A percentile compares a stretch with the other conserved stretches of the same genome.
Conservation (phyloP, 2,888 invertebrate species). For the Tachina grossa region DNA sequence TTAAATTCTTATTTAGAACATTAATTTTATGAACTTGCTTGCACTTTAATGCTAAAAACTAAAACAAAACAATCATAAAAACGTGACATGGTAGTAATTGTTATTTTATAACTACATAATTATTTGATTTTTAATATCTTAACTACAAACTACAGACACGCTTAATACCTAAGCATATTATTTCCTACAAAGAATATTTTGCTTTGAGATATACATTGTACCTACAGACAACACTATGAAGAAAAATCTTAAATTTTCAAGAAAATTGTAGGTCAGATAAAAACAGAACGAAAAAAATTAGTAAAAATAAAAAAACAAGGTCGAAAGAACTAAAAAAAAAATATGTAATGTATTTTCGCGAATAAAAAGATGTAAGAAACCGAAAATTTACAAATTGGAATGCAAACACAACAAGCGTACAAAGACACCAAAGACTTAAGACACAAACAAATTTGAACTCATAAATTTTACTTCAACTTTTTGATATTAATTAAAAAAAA, state of each 20-base stretch:
- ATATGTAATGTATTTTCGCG: constrained; percentile 17
- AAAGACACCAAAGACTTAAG: constrained; percentile 36
- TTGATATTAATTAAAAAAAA: too few species aligned
- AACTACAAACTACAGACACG: constrained; percentile 6
- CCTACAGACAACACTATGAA: not conserved
- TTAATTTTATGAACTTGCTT: constrained; percentile 36
- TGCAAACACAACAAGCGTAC: constrained; percentile 25
- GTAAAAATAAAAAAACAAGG: constrained; percentile 39
- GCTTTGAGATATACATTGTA: not conserved
- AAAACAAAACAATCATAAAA: constrained; percentile 37
- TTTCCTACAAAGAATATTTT: not conserved
- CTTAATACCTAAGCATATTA: not conserved
- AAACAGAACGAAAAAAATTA: constrained; percentile 19
- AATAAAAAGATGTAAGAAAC: constrained; percentile 18
- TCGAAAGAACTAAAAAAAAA: constrained; percentile 34
- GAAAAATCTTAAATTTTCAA: constrained; percentile 4
- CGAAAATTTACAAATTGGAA: constrained; percentile 9
- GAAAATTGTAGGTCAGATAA: constrained; percentile 51
- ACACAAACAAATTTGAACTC: constrained; percentile 10
- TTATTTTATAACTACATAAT: constrained; percentile 63
- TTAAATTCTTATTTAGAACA: constrained; percentile 4
- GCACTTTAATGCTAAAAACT: not conserved
- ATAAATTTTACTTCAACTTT: not conserved
- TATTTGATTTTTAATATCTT: constrained; percentile 52
- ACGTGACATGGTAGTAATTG: constrained; percentile 69